Conservation (phyloP, 2,797 vertebrate species). For the Anas flavirostris region DNA sequence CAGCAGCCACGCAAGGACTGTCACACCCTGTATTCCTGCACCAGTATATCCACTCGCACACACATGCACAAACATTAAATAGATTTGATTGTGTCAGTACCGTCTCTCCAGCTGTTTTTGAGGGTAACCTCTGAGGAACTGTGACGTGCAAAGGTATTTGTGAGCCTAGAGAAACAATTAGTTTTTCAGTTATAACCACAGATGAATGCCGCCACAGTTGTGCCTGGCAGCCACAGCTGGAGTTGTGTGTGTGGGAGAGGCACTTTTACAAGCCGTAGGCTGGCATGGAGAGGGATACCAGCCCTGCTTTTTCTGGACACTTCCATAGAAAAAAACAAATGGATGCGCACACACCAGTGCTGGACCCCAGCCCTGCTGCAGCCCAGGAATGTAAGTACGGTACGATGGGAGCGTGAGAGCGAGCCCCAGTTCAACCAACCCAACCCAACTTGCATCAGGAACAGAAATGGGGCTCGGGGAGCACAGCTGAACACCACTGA, state of each 20-base stretch:
- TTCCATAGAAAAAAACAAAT: background rate
- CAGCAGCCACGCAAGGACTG: background rate
- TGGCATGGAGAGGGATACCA: background rate
- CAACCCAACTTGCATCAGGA: background rate
- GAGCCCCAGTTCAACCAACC: background rate
- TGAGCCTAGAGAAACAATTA: background rate
- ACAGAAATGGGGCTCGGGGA: rapidly evolving
- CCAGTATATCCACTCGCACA: rapidly evolving
- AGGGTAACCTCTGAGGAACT: background rate
- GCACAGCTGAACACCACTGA: background rate
- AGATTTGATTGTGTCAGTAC: background rate
- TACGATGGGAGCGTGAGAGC: background rate
- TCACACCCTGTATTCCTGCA: rapidly evolving
- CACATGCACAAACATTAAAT: background rate
- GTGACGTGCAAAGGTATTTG: slow-evolving; percentile 13
- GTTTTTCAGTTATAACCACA: no score
- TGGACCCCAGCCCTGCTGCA: no score
- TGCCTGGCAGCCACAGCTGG: background rate
- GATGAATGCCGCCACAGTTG: rapidly evolving
- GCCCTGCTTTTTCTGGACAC: background rate
- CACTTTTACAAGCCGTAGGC: rapidly evolving
- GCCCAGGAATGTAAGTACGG: rapidly evolving
- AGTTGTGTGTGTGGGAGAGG: no score
- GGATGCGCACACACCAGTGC: background rate
- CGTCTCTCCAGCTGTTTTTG: background rate